phyloP scores from a whole-genome alignment of 2,888 invertebrate species.

The Acleris emargana region DNA sequence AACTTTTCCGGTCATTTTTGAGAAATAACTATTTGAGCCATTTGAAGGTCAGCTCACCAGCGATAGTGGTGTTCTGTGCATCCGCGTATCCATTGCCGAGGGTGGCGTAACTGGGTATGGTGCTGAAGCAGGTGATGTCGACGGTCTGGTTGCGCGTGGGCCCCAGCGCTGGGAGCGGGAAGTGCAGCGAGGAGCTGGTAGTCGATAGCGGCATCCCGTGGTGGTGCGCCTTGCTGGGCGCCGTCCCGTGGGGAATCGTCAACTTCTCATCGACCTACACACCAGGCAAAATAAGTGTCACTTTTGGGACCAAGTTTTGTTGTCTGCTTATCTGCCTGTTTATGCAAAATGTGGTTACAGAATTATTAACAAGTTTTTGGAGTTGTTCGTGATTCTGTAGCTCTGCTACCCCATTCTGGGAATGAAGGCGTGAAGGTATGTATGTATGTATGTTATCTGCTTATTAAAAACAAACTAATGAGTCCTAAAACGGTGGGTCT shows the following conservation, averaged over 20 bases:
- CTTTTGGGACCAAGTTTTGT: no score
- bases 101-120: conserved; percentile 89
- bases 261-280: conserved; percentile 72
- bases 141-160: conserved; percentile 87
- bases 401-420: no score
- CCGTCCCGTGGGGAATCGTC: conserved; percentile 71
- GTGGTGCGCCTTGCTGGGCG: conserved; percentile 67
- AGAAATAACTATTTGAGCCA: no score
- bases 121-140: conserved; percentile 89
- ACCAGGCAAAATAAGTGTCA: neutral
- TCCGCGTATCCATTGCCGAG: conserved; percentile 89
- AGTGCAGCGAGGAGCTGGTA: conserved; percentile 82
- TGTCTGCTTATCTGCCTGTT: no score
- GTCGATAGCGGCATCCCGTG: conserved; percentile 70
- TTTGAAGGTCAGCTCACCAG: conserved; percentile 80
- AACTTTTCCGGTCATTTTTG: no score
- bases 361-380: no score
- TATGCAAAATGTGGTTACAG: no score
- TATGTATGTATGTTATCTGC: no score
- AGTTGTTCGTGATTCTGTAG: no score
- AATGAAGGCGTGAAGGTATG: no score
- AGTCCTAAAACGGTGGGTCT: no score
- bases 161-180: conserved; percentile 88
- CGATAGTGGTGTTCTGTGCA: conserved; percentile 87
- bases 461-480: no score